Evolutionary conservation across 2,888 invertebrate genomes (phyloP).

Genomic region (Lampropteryx suffumata): DNA sequence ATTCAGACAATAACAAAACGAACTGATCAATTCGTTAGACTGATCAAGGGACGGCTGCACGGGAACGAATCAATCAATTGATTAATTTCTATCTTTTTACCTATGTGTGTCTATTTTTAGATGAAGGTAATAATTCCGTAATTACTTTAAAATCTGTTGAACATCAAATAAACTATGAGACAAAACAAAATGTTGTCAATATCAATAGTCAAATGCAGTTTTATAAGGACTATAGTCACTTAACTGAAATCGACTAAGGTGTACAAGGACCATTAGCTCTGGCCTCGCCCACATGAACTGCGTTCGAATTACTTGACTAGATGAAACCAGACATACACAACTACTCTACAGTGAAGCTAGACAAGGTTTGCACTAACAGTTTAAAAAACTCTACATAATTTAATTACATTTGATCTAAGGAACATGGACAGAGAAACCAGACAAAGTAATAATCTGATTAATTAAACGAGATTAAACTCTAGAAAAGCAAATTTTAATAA

Average conservation of each 20-base stretch:
- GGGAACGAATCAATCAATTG: no score
- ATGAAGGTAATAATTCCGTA: no score
- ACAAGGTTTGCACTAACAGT: slow-evolving; percentile 16
- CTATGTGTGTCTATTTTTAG: no score
- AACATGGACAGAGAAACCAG: slow-evolving; percentile 3
- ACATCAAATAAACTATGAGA: no score
- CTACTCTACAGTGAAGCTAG: slow-evolving; percentile 6
- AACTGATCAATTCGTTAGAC: background rate
- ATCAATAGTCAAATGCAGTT: no score
- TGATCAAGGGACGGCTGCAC: no score
- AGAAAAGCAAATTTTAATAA: background rate
- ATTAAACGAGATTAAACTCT: background rate
- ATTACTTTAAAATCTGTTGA: no score
- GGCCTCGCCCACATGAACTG: slow-evolving; percentile 8
- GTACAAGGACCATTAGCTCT: background rate
- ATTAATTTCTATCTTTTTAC: no score
- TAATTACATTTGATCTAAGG: slow-evolving; percentile 6
- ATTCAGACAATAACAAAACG: background rate
- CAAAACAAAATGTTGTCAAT: no score
- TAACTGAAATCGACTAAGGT: background rate
- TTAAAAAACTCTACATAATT: slow-evolving; percentile 15
- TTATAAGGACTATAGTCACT: no score
- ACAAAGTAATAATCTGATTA: background rate
- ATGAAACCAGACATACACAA: slow-evolving; percentile 17
- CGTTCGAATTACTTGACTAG: slow-evolving; percentile 17